phyloP scores from a whole-genome alignment of 2,888 invertebrate species.

The Phragmatobia fuliginosa region DNA sequence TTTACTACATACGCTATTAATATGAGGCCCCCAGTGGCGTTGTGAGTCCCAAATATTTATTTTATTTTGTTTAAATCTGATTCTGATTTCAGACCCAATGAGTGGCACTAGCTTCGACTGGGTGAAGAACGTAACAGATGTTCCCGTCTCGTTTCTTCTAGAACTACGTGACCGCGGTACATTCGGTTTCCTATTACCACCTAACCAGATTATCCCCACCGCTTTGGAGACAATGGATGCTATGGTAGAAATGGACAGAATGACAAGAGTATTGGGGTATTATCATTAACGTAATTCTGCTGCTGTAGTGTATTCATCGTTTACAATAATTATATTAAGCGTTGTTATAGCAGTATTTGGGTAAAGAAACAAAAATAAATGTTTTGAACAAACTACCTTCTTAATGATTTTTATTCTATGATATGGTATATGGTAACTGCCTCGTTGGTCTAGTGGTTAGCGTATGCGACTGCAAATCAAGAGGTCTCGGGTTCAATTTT shows the following conservation, averaged over 20 bases:
- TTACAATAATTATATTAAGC: conserved; percentile 49
- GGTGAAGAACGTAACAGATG: conserved; percentile 82
- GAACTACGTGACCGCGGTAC: conserved; percentile 87
- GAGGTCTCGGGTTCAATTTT: no score
- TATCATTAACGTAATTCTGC: conserved; percentile 53
- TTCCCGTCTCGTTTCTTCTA: conserved; percentile 86
- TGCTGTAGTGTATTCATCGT: conserved; percentile 45
- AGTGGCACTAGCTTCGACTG: conserved; percentile 87
- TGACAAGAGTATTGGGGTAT: conserved; percentile 66
- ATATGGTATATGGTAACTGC: no score
- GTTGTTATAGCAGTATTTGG: conserved; percentile 33
- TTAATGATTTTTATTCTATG: no score
- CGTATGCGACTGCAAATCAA: no score
- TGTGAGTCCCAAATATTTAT: no score
- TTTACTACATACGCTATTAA: no score
- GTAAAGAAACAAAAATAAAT: conserved; percentile 1
- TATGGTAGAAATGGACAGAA: conserved; percentile 75
- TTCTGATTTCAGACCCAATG: conserved; percentile 72
- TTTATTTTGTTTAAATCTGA: background rate
- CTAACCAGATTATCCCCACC: conserved; percentile 83
- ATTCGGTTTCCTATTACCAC: conserved; percentile 86
- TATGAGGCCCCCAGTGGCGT: no score
- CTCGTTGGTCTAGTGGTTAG: no score
- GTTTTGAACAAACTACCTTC: no score
- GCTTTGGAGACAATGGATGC: conserved; percentile 88